Conservation (phyloP, 2,113 vertebrate genomes). For the Aldabrachelys gigantea region DNA sequence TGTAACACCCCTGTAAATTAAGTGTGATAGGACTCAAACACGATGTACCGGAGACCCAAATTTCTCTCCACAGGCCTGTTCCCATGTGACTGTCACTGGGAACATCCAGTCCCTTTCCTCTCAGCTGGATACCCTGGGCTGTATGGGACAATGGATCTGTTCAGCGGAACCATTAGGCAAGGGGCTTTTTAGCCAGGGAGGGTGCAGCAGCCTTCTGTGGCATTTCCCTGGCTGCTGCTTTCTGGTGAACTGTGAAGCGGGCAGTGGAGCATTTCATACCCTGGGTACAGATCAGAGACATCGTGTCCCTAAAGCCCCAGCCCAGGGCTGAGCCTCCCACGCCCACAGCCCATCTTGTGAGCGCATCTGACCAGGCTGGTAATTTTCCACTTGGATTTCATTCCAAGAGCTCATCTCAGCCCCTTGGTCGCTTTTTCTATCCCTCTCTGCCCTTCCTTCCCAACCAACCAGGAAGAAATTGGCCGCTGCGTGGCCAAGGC, state of each 20-base stretch:
- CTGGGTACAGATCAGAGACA: too few relatives aligned
- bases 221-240: too few relatives aligned
- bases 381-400: constrained; percentile 66
- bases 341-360: accelerated
- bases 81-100: neutral
- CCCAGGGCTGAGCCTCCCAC: accelerated
- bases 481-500: neutral
- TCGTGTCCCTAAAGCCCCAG: neutral
- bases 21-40: neutral
- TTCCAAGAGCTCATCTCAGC: constrained; percentile 32
- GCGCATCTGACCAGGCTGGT: constrained; percentile 27
- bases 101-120: neutral
- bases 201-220: too few relatives aligned
- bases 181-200: too few relatives aligned
- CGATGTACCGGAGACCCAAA: neutral
- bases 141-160: too few relatives aligned
- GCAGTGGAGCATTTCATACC: too few relatives aligned
- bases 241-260: too few relatives aligned
- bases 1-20: neutral
- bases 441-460: too few relatives aligned
- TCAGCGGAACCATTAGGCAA: too few relatives aligned
- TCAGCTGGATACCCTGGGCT: neutral
- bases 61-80: neutral
- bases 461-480: too few relatives aligned
- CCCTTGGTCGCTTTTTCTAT: too few relatives aligned